phyloP scores from a whole-genome alignment of 2,888 invertebrate genomes.

The Diogma glabrata region DNA sequence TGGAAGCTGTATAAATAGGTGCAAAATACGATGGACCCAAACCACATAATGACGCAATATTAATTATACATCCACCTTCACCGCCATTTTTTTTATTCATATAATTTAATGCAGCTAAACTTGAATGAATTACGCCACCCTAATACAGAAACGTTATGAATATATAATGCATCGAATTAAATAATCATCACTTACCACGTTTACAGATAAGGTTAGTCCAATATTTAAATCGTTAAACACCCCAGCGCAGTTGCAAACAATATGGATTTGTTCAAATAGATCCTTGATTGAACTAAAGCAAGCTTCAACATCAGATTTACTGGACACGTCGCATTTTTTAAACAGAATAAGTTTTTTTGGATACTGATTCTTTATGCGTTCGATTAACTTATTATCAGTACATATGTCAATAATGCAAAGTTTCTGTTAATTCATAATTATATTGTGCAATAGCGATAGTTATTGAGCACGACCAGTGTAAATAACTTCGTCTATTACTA shows the following conservation, averaged over 20 bases:
- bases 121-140: conserved; percentile 39
- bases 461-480: too few species aligned
- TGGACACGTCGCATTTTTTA: conserved; percentile 34
- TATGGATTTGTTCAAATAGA: conserved; percentile 30
- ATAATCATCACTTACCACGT: conserved; percentile 42
- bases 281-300: conserved; percentile 33
- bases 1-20: conserved; percentile 37
- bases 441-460: too few species aligned
- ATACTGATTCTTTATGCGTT: conserved; percentile 23
- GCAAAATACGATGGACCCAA: conserved; percentile 31
- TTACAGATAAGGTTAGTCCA: conserved; percentile 29
- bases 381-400: conserved; percentile 21
- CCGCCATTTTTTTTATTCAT: conserved; percentile 34
- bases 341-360: conserved; percentile 30
- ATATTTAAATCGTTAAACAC: conserved; percentile 33
- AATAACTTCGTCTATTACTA: too few species aligned
- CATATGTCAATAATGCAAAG: conserved; percentile 27
- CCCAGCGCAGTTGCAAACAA: conserved; percentile 34
- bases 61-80: conserved; percentile 35
- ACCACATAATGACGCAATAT: conserved; percentile 37
- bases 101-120: conserved; percentile 33
- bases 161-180: too few species aligned
- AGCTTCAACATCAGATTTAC: conserved; percentile 30
- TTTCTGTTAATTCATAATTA: conserved; percentile 18
- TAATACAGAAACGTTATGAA: too few species aligned